Evolutionary conservation across 2,113 vertebrate species (phyloP).

Genomic region (Hippocampus abdominalis): DNA sequence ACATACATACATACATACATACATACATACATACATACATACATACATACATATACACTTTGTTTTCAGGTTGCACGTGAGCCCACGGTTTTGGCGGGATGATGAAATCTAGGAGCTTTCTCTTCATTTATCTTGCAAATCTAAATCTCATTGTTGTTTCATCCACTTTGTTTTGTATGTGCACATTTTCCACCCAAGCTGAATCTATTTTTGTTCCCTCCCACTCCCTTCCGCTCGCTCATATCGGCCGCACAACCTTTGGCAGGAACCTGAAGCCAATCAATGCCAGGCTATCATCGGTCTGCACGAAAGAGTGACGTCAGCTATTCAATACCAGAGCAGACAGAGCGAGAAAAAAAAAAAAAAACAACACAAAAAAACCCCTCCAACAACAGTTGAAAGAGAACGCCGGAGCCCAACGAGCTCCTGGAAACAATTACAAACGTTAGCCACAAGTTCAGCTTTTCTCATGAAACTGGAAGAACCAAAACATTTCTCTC

Average conservation of each 20-base stretch:
- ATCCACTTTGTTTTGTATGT: background rate
- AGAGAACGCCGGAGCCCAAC: slow-evolving; percentile 26
- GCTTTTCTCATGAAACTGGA: slow-evolving; percentile 36
- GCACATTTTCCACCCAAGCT: background rate
- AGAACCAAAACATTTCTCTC: slow-evolving; percentile 20
- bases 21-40: too few species aligned
- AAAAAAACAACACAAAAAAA: too few species aligned
- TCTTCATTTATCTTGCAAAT: background rate
- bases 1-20: too few species aligned
- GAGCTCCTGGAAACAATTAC: slow-evolving; percentile 63
- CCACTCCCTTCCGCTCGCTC: slow-evolving; percentile 39
- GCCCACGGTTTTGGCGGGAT: background rate
- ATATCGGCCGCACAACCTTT: slow-evolving; percentile 40
- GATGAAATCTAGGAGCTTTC: background rate
- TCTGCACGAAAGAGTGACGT: slow-evolving; percentile 26
- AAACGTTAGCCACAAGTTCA: slow-evolving; percentile 37
- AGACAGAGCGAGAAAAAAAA: slow-evolving; percentile 22
- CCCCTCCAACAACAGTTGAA: slow-evolving; percentile 8
- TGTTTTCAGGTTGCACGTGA: background rate
- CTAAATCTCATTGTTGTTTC: background rate
- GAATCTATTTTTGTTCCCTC: slow-evolving; percentile 47
- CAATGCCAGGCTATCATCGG: slow-evolving; percentile 17
- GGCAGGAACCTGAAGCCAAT: slow-evolving; percentile 43
- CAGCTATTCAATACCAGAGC: slow-evolving; percentile 17
- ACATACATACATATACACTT: background rate